phyloP scores from a whole-genome alignment of 2,888 invertebrate species.

The Sphaeridia pumilis region DNA sequence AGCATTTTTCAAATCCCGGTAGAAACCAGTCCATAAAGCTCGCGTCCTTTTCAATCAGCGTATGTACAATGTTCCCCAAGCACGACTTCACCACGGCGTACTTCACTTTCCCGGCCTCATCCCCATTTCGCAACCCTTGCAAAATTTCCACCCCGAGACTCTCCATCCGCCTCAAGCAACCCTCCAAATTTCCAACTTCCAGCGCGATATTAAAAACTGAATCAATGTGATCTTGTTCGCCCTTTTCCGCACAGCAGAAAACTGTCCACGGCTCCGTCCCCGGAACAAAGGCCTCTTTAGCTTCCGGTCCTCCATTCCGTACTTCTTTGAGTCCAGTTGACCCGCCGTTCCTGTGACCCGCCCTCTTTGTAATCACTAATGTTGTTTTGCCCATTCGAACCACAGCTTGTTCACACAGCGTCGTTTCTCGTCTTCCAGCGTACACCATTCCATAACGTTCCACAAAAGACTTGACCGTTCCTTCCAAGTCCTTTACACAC shows the following conservation, averaged over 20 bases:
- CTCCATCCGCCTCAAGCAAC: slow-evolving; percentile 13
- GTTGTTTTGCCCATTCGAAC: slow-evolving; percentile 36
- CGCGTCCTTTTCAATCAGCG: slow-evolving; percentile 40
- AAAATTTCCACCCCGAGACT: slow-evolving; percentile 37
- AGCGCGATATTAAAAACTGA: slow-evolving; percentile 42
- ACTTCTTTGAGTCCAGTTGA: too few relatives aligned
- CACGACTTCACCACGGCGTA: slow-evolving; percentile 40
- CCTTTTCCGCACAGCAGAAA: slow-evolving; percentile 27
- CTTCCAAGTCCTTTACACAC: slow-evolving; percentile 37
- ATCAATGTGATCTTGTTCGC: slow-evolving; percentile 35
- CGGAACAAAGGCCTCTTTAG: neutral
- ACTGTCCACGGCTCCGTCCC: slow-evolving; percentile 25
- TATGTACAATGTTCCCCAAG: slow-evolving; percentile 43
- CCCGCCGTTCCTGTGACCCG: too few relatives aligned
- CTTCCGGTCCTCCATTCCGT: slow-evolving; percentile 17
- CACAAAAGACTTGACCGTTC: slow-evolving; percentile 34
- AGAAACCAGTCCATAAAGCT: slow-evolving; percentile 40
- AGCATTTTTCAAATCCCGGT: slow-evolving; percentile 38
- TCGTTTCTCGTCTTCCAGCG: slow-evolving; percentile 26
- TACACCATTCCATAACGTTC: slow-evolving; percentile 37
- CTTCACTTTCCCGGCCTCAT: slow-evolving; percentile 38
- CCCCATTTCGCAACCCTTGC: slow-evolving; percentile 34
- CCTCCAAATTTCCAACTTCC: slow-evolving; percentile 37
- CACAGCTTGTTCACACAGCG: slow-evolving; percentile 37
- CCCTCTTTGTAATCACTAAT: slow-evolving; percentile 39